phyloP scores from a whole-genome alignment of 2,113 vertebrate genomes.

The Alligator mississippiensis region DNA sequence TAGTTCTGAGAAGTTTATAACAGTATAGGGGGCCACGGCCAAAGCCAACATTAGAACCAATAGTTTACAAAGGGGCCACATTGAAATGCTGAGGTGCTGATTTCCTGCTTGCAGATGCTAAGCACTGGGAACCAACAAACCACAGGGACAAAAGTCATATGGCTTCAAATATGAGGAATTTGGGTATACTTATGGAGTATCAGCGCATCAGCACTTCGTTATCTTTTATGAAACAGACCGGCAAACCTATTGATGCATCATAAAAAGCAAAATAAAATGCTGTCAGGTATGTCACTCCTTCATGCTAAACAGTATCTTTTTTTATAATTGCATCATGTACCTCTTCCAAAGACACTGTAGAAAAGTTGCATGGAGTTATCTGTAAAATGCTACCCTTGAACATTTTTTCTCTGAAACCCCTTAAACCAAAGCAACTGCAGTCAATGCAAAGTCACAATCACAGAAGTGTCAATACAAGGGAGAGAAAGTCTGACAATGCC shows the following conservation, averaged over 20 bases:
- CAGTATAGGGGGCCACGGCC: not conserved
- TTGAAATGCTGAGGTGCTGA: not conserved
- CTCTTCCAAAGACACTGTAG: not conserved
- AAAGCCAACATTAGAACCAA: not conserved
- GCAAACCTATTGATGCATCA: not conserved
- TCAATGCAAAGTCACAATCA: not conserved
- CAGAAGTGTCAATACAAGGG: not conserved
- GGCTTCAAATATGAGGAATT: not conserved
- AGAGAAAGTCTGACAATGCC: not conserved
- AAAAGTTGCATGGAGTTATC: not conserved
- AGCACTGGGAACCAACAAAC: not conserved
- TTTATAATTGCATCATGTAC: not conserved
- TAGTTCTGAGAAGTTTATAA: too few relatives aligned
- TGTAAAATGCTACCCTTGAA: not conserved
- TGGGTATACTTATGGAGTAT: not conserved
- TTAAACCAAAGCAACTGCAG: not conserved
- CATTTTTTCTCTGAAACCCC: constrained; percentile 8
- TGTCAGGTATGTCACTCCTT: not conserved
- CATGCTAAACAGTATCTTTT: not conserved
- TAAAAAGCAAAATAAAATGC: not conserved
- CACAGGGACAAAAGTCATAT: not conserved
- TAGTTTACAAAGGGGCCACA: not conserved
- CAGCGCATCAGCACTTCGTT: not conserved
- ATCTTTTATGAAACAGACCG: not conserved
- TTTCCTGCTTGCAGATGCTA: not conserved